Base-by-base conservation (phyloP, 2,888 invertebrate genomes). In the Nomada flava region DNA sequence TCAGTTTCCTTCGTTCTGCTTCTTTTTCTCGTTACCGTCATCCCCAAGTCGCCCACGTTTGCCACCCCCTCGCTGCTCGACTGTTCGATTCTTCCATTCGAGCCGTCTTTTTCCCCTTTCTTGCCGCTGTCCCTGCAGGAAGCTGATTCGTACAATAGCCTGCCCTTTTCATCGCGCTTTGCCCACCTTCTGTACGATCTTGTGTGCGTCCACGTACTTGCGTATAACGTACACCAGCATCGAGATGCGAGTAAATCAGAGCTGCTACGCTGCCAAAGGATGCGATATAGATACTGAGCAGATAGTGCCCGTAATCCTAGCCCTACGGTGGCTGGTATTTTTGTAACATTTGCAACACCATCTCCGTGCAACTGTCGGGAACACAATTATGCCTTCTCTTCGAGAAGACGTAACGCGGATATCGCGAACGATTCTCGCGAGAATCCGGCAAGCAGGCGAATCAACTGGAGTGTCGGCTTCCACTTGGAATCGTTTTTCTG, bases 141-240 rank as follows among this genome's bases (percentile, higher is more conserved):
- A 86, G 72, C 83, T 69, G 86, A 86, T 78, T 76, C 86, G 74
- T 64, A 86, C 86, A 83, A 86, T 81, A 62, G 70, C 74, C 63
- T 57, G 60, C 65, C 80, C 79, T 85, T 79, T 73, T 65, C 47
- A 62, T 44, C 57, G 55, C 3, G 23, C 50, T 44, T 63, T 15
- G 65, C 68, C 36, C 9, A 26, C 23, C 11, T 11, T 44, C 50
- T 53, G 2, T 3, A 26, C 11, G 65, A 63, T 53, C 63, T 36
- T 62, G 5, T 29, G 65, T 15, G 36, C 26, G 15, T 60, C 18
- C 29, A 15, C 44, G 69, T 26, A 23, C 55, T 52, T 15, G 50
- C 36, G 10, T 29, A 11, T 11, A 15, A 11, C 59, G n/a, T 52
- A 60, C 60, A 60, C 53, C 42, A 11, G 60, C 63, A 53, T 11